Base-by-base conservation (phyloP, 2,113 vertebrate genomes). In the Pimephales promelas region DNA sequence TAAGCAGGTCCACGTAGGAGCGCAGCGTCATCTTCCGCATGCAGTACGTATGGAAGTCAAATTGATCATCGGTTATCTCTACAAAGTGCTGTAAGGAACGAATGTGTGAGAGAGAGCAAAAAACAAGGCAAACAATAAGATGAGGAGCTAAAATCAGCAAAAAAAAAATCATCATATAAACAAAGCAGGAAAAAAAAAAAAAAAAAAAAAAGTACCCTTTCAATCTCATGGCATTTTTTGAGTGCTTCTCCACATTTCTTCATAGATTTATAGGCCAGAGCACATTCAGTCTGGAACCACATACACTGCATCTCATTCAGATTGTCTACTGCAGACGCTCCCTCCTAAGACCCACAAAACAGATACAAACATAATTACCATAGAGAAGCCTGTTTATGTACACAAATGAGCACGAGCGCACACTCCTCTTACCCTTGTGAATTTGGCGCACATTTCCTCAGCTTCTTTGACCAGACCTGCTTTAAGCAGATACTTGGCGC, bases 11-110 rank as follows among this genome's bases (percentile, higher is more conserved):
- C 94, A 99, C 98, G 0, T 99, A 99, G 57, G 98, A 99, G 90
- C 98, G 95, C 88, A 99, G 95, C 36, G 98, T 99, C 93, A 99
- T 98, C 95, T 99, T 99, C 92, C 98, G 96, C 97, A 99, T 99
- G 90, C 97, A 99, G 93, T 99, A 99, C 5, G 98, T 99, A 90
- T 99, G 98, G 92, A 99, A 99, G 89, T 99, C 98, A 94, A 99
- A 99, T 93, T 99, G 98, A 94, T 99, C 97, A 34, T 99, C 98
- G 2, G 98, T 99, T 92, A 99, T 99, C 94, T 99, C 98, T 94
- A 98, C 97, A 95, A 99, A 99, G 95, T 99, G 97, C 97, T 99
- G 91, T 64, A 14, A 70, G 26, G 22, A 64, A 45, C 9, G 0
- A 14, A n/a, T 31, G 26, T 2, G 18, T 20, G 57, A 26, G 5